A percentile compares a stretch with the other conserved stretches of the same genome.
These are phyloP conservation scores for Diplosoma virens DNA, from an alignment of 23 tunicate species.

Conservation along the genomic window DNA sequence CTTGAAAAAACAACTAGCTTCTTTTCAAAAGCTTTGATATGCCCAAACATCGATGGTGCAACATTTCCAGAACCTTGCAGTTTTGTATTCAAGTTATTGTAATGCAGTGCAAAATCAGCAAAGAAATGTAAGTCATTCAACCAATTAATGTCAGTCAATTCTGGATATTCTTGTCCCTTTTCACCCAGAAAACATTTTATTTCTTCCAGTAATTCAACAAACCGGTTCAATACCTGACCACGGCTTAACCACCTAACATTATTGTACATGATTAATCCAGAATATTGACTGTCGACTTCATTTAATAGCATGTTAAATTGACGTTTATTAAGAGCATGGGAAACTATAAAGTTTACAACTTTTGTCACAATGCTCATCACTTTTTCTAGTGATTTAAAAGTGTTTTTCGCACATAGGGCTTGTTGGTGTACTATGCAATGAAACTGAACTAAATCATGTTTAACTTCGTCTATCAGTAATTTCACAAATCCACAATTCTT, in stretches of 20 bases:
- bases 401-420: slow-evolving; percentile 39
- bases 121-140: no score
- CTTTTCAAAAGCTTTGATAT: no score
- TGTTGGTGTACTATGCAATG: slow-evolving; percentile 33
- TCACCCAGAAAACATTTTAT: not conserved
- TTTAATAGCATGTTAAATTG: not conserved
- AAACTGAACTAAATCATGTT: slow-evolving; percentile 3
- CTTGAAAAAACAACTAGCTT: no score
- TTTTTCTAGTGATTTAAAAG: slow-evolving; percentile 1
- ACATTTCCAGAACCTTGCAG: no score
- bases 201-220: slow-evolving; percentile 4
- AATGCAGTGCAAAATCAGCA: no score
- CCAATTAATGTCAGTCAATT: no score
- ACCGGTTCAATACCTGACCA: not conserved
- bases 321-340: slow-evolving; percentile 10
- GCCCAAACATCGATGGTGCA: no score
- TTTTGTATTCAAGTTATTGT: no score
- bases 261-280: not conserved
- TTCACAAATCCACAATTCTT: slow-evolving; percentile 33
- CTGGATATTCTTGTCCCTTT: no score
- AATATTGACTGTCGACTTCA: not conserved
- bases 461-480: not conserved
- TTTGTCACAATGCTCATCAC: slow-evolving; percentile 7
- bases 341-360: not conserved
- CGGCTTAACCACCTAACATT: slow-evolving; percentile 9